A percentile compares a stretch with the other conserved stretches of the same genome.
Evolutionary conservation across 1,140 invertebrate genomes (phyloP).

Genomic region (Micrasema minimum): DNA sequence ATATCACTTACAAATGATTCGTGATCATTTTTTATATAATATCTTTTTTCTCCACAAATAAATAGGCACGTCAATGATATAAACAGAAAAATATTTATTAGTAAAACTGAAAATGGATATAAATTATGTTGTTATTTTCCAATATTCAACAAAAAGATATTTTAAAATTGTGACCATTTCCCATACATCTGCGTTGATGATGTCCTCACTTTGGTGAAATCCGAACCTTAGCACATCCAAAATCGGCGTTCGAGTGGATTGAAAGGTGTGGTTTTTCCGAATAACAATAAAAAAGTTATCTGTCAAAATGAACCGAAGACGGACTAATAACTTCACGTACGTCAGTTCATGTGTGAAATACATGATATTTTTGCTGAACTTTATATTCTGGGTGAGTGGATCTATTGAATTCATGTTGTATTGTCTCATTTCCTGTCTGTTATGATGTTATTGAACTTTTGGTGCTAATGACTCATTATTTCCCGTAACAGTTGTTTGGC

Average conservation of each 20-base stretch:
- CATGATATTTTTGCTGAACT: conserved; percentile 92
- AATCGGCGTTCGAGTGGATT: background rate
- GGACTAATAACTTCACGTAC: conserved; percentile 72
- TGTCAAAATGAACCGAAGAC: conserved; percentile 67
- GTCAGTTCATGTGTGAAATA: conserved; percentile 94
- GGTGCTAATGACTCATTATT: conserved; percentile 47
- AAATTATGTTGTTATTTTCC: conserved; percentile 39
- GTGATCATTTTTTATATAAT: too few relatives aligned
- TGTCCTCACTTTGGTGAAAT: conserved; percentile 18
- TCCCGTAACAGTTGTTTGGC: conserved; percentile 80
- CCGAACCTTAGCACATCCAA: background rate
- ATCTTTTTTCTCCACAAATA: too few relatives aligned
- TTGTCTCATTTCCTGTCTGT: conserved; percentile 36
- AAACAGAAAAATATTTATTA: too few relatives aligned
- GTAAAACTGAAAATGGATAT: too few relatives aligned
- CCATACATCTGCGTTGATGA: background rate
- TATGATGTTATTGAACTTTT: conserved; percentile 37
- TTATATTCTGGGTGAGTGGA: conserved; percentile 88
- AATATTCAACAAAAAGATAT: conserved; percentile 17
- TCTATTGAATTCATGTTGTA: conserved; percentile 21
- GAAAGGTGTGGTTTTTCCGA: conserved; percentile 36
- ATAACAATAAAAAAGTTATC: conserved; percentile 42
- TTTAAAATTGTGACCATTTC: conserved; percentile 9
- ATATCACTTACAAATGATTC: too few relatives aligned
- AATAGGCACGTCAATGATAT: too few relatives aligned